A percentile compares a stretch with the other conserved stretches of the same genome.
phyloP scores from a whole-genome alignment of 64 coral and sea anemone species.

The Cladopsammia gracilis region DNA sequence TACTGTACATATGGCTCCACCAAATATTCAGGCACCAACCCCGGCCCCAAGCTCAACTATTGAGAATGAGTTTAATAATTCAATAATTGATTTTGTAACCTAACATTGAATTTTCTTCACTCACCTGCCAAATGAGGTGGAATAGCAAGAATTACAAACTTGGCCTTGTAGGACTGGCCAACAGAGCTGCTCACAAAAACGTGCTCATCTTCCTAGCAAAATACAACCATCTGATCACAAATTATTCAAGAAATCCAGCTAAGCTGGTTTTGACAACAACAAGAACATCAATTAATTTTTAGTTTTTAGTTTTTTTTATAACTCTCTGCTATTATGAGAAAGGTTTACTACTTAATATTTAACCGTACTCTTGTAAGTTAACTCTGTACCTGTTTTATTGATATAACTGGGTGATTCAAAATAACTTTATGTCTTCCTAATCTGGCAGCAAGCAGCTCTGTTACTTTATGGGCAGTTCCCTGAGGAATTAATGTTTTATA shows the following conservation, averaged over 20 bases:
- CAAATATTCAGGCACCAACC: too few relatives aligned
- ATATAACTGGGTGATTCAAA: constrained; percentile 79
- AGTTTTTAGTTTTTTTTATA: too few relatives aligned
- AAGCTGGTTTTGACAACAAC: too few relatives aligned
- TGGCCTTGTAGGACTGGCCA: constrained; percentile 65
- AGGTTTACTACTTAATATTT: too few relatives aligned
- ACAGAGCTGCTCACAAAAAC: constrained; percentile 40
- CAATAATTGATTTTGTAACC: neutral
- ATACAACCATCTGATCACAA: neutral
- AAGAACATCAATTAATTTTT: too few relatives aligned
- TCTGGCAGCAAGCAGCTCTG: constrained; percentile 66
- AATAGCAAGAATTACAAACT: constrained; percentile 82
- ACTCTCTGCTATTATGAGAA: too few relatives aligned
- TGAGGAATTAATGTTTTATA: constrained; percentile 20
- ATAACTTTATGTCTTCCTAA: constrained; percentile 80
- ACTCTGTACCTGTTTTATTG: constrained; percentile 84
- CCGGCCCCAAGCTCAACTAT: too few relatives aligned
- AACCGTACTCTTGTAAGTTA: neutral
- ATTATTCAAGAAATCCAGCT: too few relatives aligned
- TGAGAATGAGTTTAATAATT: neutral
- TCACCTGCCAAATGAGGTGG: constrained; percentile 83
- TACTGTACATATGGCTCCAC: too few relatives aligned
- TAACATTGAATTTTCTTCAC: neutral
- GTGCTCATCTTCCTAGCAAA: constrained; percentile 58
- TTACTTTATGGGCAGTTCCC: constrained; percentile 84